Evolutionary conservation across 1,140 invertebrate species (phyloP).

Genomic region (Adoxophyes honmai): DNA sequence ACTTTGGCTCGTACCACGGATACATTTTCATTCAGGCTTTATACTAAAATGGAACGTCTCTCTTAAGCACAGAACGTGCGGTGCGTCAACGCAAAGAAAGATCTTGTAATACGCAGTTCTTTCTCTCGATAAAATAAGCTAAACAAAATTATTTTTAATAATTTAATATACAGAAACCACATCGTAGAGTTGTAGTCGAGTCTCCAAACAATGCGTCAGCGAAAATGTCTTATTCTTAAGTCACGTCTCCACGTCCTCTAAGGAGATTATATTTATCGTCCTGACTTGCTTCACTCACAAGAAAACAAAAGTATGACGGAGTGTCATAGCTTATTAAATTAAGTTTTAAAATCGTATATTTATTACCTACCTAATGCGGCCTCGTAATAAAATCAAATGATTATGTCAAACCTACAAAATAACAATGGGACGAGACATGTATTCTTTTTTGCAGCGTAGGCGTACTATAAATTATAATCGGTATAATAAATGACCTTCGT

Average conservation of each 20-base stretch:
- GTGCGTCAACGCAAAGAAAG: too few relatives aligned
- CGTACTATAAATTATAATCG: slow-evolving; percentile 28
- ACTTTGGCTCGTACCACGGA: too few relatives aligned
- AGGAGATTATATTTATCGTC: slow-evolving; percentile 38
- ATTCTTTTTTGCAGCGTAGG: slow-evolving; percentile 21
- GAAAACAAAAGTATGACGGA: slow-evolving; percentile 31
- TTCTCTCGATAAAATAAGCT: too few relatives aligned
- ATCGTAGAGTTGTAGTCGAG: slow-evolving; percentile 16
- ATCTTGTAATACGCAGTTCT: too few relatives aligned
- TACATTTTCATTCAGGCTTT: too few relatives aligned
- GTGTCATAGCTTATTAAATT: not conserved
- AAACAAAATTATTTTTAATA: too few relatives aligned
- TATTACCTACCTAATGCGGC: not conserved
- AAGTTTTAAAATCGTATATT: not conserved
- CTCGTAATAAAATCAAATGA: slow-evolving; percentile 5
- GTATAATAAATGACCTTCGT: slow-evolving; percentile 28
- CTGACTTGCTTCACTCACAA: slow-evolving; percentile 37
- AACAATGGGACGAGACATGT: slow-evolving; percentile 1
- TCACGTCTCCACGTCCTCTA: slow-evolving; percentile 33
- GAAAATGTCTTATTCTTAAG: slow-evolving; percentile 40
- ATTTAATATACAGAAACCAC: not conserved
- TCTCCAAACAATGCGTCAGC: slow-evolving; percentile 51
- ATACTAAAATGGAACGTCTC: too few relatives aligned
- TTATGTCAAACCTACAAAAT: slow-evolving; percentile 7
- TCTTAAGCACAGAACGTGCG: too few relatives aligned